phyloP scores from a whole-genome alignment of 2,113 vertebrate species.

The Chaetops frenatus region DNA sequence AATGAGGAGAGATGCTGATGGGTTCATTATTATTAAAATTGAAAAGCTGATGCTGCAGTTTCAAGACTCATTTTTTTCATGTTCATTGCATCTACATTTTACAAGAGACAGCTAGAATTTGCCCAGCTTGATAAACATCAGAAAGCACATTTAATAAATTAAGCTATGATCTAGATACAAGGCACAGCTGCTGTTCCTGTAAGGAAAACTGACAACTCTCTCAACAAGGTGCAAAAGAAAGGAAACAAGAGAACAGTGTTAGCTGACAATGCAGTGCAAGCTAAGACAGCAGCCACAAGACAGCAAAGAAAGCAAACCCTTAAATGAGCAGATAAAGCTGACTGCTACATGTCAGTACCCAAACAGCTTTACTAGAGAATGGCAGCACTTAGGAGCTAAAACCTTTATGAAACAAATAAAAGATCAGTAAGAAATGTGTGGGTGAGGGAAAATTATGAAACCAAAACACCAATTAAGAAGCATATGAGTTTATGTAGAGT shows the following conservation, averaged over 20 bases:
- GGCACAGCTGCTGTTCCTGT: neutral
- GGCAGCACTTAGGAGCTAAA: neutral
- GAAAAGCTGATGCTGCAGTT: neutral
- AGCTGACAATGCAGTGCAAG: neutral
- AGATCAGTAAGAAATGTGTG: neutral
- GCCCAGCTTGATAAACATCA: neutral
- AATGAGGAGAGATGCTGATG: neutral
- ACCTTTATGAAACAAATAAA: neutral
- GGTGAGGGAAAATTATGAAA: slow-evolving; percentile 15
- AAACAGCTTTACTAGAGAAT: neutral
- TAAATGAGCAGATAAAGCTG: neutral
- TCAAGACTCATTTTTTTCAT: neutral
- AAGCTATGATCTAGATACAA: neutral
- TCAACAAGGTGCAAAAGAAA: neutral
- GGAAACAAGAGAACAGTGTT: neutral
- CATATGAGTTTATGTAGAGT: slow-evolving; percentile 50
- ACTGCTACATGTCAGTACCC: neutral
- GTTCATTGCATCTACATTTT: neutral
- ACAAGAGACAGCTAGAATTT: neutral
- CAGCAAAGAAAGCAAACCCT: neutral
- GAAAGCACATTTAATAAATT: neutral
- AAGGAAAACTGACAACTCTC: neutral
- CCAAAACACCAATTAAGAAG: neutral
- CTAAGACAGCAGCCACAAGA: neutral
- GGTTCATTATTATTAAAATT: neutral